These are phyloP conservation scores for Eustalomyia histrio DNA, from an alignment of 2,888 invertebrate species.

Conservation along the genomic window DNA sequence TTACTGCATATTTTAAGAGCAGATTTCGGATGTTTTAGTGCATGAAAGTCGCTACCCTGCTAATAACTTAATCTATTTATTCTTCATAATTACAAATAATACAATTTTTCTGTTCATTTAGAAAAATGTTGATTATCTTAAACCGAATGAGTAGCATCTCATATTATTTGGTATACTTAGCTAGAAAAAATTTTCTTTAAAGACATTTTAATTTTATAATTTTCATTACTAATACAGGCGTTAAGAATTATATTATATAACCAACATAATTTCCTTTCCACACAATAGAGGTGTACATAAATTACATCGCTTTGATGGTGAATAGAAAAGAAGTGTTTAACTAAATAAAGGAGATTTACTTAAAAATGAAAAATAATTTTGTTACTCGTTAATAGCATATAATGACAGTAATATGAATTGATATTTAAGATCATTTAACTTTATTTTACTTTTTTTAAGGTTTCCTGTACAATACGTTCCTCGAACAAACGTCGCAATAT, in stretches of 20 bases:
- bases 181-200: too few relatives aligned
- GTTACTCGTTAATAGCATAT: slow-evolving; percentile 23
- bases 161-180: too few relatives aligned
- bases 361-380: background rate
- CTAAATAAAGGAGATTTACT: background rate
- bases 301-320: slow-evolving; percentile 28
- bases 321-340: slow-evolving; percentile 49
- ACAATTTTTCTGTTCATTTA: too few relatives aligned
- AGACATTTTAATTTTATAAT: too few relatives aligned
- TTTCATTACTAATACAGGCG: slow-evolving; percentile 63
- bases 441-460: slow-evolving; percentile 79
- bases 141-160: too few relatives aligned
- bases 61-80: too few relatives aligned
- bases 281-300: slow-evolving; percentile 61
- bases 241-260: slow-evolving; percentile 19
- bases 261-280: slow-evolving; percentile 45
- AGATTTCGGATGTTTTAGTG: too few relatives aligned
- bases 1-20: too few relatives aligned
- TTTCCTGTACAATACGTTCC: slow-evolving; percentile 89
- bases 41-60: too few relatives aligned
- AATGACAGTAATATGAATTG: slow-evolving; percentile 44
- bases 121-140: too few relatives aligned
- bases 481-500: slow-evolving; percentile 90
- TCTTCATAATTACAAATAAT: too few relatives aligned
- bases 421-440: slow-evolving; percentile 22